Base-by-base conservation (phyloP, 2,113 vertebrate species). In the Athene cunicularia region DNA sequence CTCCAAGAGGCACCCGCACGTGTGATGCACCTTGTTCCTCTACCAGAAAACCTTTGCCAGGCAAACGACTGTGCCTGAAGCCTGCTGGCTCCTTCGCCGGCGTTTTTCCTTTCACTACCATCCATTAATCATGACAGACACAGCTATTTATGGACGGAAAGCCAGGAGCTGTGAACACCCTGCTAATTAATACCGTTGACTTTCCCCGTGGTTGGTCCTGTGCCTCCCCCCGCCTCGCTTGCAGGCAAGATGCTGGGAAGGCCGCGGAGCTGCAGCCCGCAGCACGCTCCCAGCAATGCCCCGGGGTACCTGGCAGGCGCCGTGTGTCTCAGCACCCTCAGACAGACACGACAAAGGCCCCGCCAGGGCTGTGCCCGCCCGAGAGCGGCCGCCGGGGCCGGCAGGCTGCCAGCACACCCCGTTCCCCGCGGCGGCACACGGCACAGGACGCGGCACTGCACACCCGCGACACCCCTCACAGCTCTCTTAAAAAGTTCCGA, bases 321-420 rank as follows among this genome's bases (percentile, higher is more conserved):
- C 60, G 19, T 6, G 8, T 6, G 30, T 0, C 39, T 74, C 20
- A 1, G 30, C 1, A 2, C 33, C 71, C 80, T 45, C 8, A 63
- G 53, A 8, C 43, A 39, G 64, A 8, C 52, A 33, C 8, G 53
- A n/a, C 12, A 23, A 62, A 22, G 37, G 52, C 59, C 52, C 53
- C 28, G 5, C 47, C 33, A 47, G 73, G 52, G 9, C 72, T 45
- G 60, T 18, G 68, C 14, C 22, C 35, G 77, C 30, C 82, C 9
- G 2, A n/a, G 47, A n/a, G 26, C 35, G 47, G 1, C 26, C 6
- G 6, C n/a, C 79, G 26, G 43, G 59, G 53, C 64, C 5, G 30
- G 6, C n/a, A 15, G 1, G 1, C 62, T 35, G 68, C 1, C 2
- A 0, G 3, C 27, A 16, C 14, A 0, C 19, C 1, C 4, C 10